These are phyloP conservation scores for Adelges cooleyi DNA, from an alignment of 1,140 invertebrate genomes.

Conservation along the genomic window DNA sequence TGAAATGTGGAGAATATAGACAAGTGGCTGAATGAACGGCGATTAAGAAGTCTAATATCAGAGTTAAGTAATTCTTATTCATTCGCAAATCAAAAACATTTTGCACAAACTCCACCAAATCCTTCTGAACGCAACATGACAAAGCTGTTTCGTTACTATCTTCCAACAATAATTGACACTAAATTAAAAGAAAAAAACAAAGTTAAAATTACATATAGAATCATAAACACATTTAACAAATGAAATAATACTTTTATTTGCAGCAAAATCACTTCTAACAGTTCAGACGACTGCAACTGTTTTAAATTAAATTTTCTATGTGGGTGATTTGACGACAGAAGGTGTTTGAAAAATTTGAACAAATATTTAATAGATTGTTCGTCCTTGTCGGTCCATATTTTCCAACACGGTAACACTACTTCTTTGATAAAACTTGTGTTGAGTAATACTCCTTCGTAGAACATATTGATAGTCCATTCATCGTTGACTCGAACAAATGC, in stretches of 20 bases:
- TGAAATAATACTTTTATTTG: not conserved
- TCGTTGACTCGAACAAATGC: conserved; percentile 7
- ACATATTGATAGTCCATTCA: conserved; percentile 23
- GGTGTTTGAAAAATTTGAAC: conserved; percentile 27
- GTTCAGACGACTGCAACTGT: conserved; percentile 20
- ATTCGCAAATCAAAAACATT: conserved; percentile 18
- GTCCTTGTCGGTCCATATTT: conserved; percentile 10
- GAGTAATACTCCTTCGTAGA: conserved; percentile 20
- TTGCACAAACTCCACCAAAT: conserved; percentile 13
- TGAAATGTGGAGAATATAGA: conserved; percentile 19
- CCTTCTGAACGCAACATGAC: conserved; percentile 1
- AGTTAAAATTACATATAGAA: too few species aligned
- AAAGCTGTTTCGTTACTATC: conserved; percentile 19
- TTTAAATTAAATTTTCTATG: conserved; percentile 24
- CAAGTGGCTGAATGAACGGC: conserved; percentile 6
- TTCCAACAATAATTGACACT: conserved; percentile 20
- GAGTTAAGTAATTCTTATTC: conserved; percentile 16
- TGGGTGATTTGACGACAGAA: conserved; percentile 11
- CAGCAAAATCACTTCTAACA: conserved; percentile 19
- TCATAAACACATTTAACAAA: too few species aligned
- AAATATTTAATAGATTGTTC: conserved; percentile 11
- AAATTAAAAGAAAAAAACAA: not conserved
- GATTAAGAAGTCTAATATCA: conserved; percentile 19
- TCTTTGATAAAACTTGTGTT: conserved; percentile 20
- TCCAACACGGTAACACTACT: conserved; percentile 15